A percentile compares a stretch with the other conserved stretches of the same genome.
These are phyloP conservation scores for Drosophila sp. DNA, from an alignment of 1,140 invertebrate genomes.

Conservation along the genomic window DNA sequence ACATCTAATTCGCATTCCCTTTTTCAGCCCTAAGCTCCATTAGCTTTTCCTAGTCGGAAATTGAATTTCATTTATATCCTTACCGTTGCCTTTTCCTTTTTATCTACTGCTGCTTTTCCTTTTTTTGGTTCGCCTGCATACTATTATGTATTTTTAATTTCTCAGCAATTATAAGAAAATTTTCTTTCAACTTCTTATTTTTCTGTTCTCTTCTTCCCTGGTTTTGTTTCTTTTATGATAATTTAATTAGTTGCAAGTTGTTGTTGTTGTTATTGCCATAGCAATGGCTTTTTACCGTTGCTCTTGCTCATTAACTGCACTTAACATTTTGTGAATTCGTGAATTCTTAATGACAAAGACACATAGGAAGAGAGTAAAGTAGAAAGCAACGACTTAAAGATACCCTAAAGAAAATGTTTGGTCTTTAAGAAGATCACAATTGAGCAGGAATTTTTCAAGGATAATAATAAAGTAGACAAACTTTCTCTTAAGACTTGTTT, in stretches of 20 bases:
- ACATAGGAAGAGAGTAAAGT: neutral
- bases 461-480: too few relatives aligned
- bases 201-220: neutral
- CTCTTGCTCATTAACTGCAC: constrained; percentile 70
- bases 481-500: too few relatives aligned
- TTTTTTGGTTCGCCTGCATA: constrained; percentile 29
- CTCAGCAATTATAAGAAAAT: constrained; percentile 66
- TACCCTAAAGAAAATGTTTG: neutral
- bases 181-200: constrained; percentile 29
- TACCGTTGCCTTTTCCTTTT: constrained; percentile 4
- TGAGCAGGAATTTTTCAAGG: too few relatives aligned
- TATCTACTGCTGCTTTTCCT: constrained; percentile 8
- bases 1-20: neutral
- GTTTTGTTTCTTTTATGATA: constrained; percentile 56
- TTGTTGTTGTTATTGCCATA: constrained; percentile 30
- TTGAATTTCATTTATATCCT: constrained; percentile 63
- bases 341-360: constrained; percentile 60
- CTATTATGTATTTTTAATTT: constrained; percentile 50
- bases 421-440: too few relatives aligned
- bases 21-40: constrained; percentile 21
- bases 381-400: neutral
- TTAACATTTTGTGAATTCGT: constrained; percentile 71
- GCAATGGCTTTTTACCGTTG: constrained; percentile 37
- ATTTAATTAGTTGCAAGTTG: constrained; percentile 75
- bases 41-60: constrained; percentile 54